A percentile compares a stretch with the other conserved stretches of the same genome.
These are phyloP conservation scores for Pseudomyrmex flavicornis DNA, from an alignment of 1,140 invertebrate genomes.

Conservation along the genomic window DNA sequence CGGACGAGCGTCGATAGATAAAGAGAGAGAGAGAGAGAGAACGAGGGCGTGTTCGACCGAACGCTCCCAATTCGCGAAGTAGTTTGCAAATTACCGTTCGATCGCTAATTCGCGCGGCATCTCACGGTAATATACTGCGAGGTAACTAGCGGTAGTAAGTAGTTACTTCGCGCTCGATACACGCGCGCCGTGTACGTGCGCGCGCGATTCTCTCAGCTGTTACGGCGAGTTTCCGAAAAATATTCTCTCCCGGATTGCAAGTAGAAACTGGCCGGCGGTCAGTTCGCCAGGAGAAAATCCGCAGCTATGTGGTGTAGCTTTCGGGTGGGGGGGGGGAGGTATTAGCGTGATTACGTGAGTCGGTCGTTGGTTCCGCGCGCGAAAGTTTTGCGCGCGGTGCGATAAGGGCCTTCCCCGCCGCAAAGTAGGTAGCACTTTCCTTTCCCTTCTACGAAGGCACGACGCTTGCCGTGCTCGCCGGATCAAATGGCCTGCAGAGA, in stretches of 20 bases:
- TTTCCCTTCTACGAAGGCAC: conserved; percentile 31
- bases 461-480: conserved; percentile 34
- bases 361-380: conserved; percentile 41
- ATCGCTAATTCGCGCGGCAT: conserved; percentile 40
- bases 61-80: conserved; percentile 7
- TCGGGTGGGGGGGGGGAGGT: conserved; percentile 10
- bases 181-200: not conserved
- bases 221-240: conserved; percentile 26
- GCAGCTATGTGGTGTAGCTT: conserved; percentile 4
- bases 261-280: conserved; percentile 31
- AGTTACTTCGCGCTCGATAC: not conserved
- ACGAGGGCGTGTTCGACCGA: too few species aligned
- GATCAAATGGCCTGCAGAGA: conserved; percentile 60
- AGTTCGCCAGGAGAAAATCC: not conserved
- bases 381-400: conserved; percentile 51
- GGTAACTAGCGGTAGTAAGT: not conserved
- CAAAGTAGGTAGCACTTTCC: conserved; percentile 49
- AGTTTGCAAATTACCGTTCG: conserved; percentile 32
- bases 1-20: conserved; percentile 20
- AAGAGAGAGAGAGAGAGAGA: too few species aligned
- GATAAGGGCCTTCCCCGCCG: conserved; percentile 47
- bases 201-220: too few species aligned
- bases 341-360: conserved; percentile 63
- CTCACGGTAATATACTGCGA: conserved; percentile 4
- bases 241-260: conserved; percentile 39